Evolutionary conservation across 2,888 invertebrate species (phyloP).

Genomic region (Sclerodermus sp.): DNA sequence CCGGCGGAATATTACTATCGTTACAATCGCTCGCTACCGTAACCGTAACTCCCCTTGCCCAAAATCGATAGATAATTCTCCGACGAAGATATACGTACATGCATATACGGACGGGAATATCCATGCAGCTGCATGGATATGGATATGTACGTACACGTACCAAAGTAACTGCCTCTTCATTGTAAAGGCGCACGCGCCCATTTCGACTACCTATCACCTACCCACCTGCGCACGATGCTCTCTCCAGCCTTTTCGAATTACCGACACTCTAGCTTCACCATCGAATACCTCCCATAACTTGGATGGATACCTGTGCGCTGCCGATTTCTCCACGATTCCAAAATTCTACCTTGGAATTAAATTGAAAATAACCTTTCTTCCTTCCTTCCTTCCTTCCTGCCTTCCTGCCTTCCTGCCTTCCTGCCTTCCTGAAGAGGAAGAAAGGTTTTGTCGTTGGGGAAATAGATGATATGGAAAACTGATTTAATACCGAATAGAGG

Average conservation of each 20-base stretch:
- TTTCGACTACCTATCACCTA: conserved; percentile 1
- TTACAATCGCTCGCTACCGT: conserved; percentile 6
- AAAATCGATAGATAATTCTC: too few relatives aligned
- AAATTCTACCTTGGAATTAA: too few relatives aligned
- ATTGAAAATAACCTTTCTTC: too few relatives aligned
- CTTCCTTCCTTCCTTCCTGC: too few relatives aligned
- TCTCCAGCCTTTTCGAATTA: not conserved
- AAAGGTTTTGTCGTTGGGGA: too few relatives aligned
- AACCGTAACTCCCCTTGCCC: too few relatives aligned
- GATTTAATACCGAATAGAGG: too few relatives aligned
- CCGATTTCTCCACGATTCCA: not conserved
- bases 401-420: too few relatives aligned
- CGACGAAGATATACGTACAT: too few relatives aligned
- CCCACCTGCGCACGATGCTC: not conserved
- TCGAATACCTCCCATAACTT: not conserved
- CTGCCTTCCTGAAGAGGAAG: too few relatives aligned
- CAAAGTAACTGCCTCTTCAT: conserved; percentile 4
- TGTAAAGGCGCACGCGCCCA: conserved; percentile 5
- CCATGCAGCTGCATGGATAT: not conserved
- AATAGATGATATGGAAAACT: too few relatives aligned
- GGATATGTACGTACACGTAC: conserved; percentile 9
- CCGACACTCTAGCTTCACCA: not conserved
- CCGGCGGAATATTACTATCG: conserved; percentile 22
- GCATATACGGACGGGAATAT: too few relatives aligned
- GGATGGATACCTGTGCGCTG: not conserved